Conservation (phyloP, 2,888 invertebrate species). For the Litoditis marina region DNA sequence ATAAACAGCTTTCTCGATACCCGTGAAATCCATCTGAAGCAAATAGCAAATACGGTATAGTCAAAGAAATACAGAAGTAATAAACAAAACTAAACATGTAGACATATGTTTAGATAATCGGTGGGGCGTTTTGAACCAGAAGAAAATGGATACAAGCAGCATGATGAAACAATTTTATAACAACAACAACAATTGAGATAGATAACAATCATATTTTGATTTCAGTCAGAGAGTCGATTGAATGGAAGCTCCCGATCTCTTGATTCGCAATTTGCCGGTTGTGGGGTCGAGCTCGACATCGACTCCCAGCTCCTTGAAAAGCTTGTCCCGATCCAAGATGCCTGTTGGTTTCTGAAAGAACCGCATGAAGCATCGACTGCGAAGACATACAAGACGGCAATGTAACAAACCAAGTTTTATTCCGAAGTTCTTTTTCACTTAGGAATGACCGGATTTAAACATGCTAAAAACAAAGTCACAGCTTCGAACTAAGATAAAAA, state of each 20-base stretch:
- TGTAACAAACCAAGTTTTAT: too few relatives aligned
- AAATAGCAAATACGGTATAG: neutral
- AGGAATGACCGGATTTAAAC: too few relatives aligned
- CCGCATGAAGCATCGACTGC: too few relatives aligned
- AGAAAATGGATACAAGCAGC: neutral
- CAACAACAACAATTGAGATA: slow-evolving; percentile 3
- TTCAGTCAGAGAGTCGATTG: neutral
- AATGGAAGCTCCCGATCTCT: slow-evolving; percentile 5
- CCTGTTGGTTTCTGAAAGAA: slow-evolving; percentile 30
- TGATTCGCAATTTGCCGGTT: slow-evolving; percentile 11
- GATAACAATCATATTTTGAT: slow-evolving; percentile 1
- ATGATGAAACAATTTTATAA: neutral
- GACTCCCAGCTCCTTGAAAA: slow-evolving; percentile 37
- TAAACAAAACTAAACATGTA: too few relatives aligned
- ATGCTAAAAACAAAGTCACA: too few relatives aligned
- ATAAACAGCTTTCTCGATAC: slow-evolving; percentile 36
- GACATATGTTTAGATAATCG: too few relatives aligned
- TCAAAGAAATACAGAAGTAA: slow-evolving; percentile 3
- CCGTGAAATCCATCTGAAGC: slow-evolving; percentile 26
- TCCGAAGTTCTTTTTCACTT: too few relatives aligned
- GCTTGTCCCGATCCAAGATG: slow-evolving; percentile 36
- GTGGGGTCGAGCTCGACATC: slow-evolving; percentile 17
- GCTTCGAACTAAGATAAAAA: too few relatives aligned
- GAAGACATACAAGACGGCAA: too few relatives aligned
- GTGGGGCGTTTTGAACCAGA: neutral